Evolutionary conservation across 2,113 vertebrate genomes (phyloP), one percentile per base, ranked within the genome.

Genomic region (Lophura nycthemera): DNA sequence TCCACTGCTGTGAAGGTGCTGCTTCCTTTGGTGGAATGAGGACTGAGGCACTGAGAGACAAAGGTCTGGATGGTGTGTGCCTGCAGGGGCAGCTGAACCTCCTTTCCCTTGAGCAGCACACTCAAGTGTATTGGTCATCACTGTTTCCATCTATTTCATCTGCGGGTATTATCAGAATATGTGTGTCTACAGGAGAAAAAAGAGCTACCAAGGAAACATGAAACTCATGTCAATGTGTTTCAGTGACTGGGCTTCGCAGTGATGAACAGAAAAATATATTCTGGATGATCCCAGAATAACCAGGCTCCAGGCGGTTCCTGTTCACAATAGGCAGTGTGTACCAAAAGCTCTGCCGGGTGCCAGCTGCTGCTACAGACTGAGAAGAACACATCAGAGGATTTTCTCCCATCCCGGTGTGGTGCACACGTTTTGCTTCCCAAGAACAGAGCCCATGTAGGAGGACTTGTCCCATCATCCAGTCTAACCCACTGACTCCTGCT

Each of bases 261-360:
- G 60, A 34, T 17, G 56, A 83, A 83, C 50, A 48, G 63, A 83
- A 83, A 29, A 29, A 5, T 36, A 21, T 48, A 11, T 38, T 38
- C 38, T 38, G 76, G n/a, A 7, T 40, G 13, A 29, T 36, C 36
- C 5, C 59, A 45, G 38, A 29, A 9, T 0, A 92, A 17, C n/a
- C 25, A 66, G 42, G 24, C 7, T 60, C 36, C 54, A 50, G 42
- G 19, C 12, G n/a, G 30, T n/a, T 24, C 38, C 13, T 38, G 12
- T 1, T 0, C 1, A 0, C 34, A 40, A 10, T 0, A 13, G 54
- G 9, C 20, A 1, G 0, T 21, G 32, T 48, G 34, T 17, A 65
- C 38, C 13, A 59, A 61, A 48, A 87, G 43, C n/a, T 76, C 59
- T 66, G 24, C 36, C 36, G 29, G 59, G 60, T 1, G 0, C 21